Conservation (phyloP, 2,888 invertebrate genomes). For the Pharmacophagus antenor region DNA sequence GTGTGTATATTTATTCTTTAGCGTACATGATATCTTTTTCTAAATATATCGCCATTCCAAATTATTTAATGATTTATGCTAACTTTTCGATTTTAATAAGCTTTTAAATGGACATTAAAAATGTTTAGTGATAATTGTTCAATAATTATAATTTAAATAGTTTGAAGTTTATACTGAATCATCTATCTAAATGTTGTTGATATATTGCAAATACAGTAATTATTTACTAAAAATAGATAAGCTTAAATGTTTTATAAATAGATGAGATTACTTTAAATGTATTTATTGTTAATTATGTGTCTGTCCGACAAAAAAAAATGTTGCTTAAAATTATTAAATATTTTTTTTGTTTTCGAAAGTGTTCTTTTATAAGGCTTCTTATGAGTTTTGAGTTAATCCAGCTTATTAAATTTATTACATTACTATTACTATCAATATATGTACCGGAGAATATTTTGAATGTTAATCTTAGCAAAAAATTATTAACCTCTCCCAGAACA, state of each 20-base stretch:
- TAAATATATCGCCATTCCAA: constrained; percentile 11
- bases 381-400: constrained; percentile 53
- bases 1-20: not conserved
- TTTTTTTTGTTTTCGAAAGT: constrained; percentile 34
- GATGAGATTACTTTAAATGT: constrained; percentile 25
- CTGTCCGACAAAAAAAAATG: constrained; percentile 16
- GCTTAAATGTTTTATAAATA: constrained; percentile 10
- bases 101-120: not conserved
- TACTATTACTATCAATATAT: constrained; percentile 40
- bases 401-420: constrained; percentile 38
- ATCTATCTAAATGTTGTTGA: constrained; percentile 19
- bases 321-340: constrained; percentile 21
- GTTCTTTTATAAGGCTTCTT: constrained; percentile 61
- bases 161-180: constrained; percentile 11
- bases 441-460: constrained; percentile 53
- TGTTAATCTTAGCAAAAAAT: constrained; percentile 51
- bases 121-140: constrained; percentile 8
- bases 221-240: constrained; percentile 20
- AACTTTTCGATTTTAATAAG: not conserved
- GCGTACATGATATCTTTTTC: not conserved
- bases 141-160: constrained; percentile 9
- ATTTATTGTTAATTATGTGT: constrained; percentile 25
- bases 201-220: constrained; percentile 16
- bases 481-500: constrained; percentile 47
- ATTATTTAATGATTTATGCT: constrained; percentile 13